phyloP scores from a whole-genome alignment of 2,113 vertebrate species.

The Phocoena sinus region DNA sequence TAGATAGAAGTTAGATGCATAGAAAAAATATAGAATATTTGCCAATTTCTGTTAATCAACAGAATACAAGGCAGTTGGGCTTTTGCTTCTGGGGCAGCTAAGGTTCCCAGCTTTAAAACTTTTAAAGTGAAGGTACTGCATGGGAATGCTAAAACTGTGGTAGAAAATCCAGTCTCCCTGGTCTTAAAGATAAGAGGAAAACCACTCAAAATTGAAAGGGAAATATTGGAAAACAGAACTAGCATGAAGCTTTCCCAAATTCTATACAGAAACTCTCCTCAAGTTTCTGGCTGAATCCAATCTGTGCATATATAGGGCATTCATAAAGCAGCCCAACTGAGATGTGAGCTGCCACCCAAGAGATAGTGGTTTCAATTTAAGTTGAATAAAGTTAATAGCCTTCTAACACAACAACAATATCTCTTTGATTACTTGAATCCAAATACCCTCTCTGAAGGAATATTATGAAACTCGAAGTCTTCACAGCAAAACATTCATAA shows the following conservation, averaged over 20 bases:
- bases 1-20: background rate
- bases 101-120: background rate
- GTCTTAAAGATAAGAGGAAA: background rate
- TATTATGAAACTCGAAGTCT: background rate
- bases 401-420: background rate
- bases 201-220: background rate
- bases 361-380: background rate
- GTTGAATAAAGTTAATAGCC: background rate
- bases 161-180: background rate
- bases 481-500: background rate
- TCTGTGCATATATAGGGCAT: accelerated
- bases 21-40: background rate
- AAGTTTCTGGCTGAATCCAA: background rate
- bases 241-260: background rate
- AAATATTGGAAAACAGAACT: background rate
- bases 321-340: background rate
- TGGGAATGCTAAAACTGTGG: background rate
- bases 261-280: background rate
- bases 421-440: background rate
- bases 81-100: background rate
- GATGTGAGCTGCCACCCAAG: background rate
- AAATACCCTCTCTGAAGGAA: background rate
- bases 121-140: background rate
- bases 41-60: background rate
- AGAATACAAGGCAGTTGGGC: background rate